phyloP scores from a whole-genome alignment of 2,113 vertebrate species.

The Sphaerodactylus townsendi region DNA sequence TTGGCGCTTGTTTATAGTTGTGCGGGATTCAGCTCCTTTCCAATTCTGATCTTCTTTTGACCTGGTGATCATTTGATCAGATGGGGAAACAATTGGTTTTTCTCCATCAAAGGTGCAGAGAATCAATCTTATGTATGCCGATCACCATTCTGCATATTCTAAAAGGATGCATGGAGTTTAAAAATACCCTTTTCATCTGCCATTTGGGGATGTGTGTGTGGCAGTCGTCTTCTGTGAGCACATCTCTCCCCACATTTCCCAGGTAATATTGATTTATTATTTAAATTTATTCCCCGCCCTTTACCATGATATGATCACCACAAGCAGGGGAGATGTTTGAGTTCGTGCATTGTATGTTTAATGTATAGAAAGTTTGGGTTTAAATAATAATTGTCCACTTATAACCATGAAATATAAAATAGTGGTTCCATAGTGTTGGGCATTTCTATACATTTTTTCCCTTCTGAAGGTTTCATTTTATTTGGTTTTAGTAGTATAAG shows the following conservation, averaged over 20 bases:
- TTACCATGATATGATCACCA: too few relatives aligned
- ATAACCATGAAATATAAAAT: constrained; percentile 16
- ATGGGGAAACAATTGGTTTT: neutral
- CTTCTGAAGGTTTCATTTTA: too few relatives aligned
- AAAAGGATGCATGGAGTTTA: neutral
- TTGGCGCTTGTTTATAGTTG: neutral
- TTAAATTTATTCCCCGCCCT: too few relatives aligned
- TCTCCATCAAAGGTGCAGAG: neutral
- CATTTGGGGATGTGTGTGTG: neutral
- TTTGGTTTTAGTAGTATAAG: too few relatives aligned
- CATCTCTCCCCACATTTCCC: too few relatives aligned
- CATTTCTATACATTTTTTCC: neutral
- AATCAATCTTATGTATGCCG: neutral
- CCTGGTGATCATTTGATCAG: neutral
- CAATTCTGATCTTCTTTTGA: constrained; percentile 7
- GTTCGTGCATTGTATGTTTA: neutral
- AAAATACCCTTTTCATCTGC: too few relatives aligned
- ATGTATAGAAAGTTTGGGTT: neutral
- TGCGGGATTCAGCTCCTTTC: neutral
- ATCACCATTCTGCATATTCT: neutral
- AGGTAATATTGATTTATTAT: too few relatives aligned
- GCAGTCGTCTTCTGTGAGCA: too few relatives aligned
- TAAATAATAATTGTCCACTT: neutral
- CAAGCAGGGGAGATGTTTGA: too few relatives aligned
- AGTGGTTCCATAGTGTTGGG: neutral